Evolutionary conservation across 2,888 invertebrate genomes (phyloP).

Genomic region (Protophormia terraenovae): DNA sequence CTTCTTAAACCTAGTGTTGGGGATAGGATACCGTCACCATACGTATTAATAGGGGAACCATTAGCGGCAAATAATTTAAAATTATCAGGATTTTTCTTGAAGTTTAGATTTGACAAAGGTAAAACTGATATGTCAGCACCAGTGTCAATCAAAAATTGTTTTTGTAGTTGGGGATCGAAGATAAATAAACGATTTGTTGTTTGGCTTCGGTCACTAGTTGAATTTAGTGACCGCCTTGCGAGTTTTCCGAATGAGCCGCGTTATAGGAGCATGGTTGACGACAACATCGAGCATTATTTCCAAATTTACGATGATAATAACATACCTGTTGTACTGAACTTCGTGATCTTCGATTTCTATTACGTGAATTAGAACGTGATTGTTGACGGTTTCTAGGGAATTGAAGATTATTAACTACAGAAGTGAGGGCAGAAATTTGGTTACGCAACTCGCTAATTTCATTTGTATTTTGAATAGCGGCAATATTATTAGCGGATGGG

Average conservation of each 20-base stretch:
- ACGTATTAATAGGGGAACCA: neutral
- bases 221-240: neutral
- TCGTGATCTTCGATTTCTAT: no score
- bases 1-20: neutral
- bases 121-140: constrained; percentile 1
- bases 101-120: neutral
- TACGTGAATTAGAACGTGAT: no score
- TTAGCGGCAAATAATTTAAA: constrained; percentile 13
- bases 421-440: no score
- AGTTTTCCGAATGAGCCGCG: constrained; percentile 9
- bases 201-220: constrained; percentile 15
- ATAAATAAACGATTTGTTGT: neutral
- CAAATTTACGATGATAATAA: no score
- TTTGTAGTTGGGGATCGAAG: neutral
- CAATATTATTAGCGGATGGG: no score
- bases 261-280: neutral
- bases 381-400: no score
- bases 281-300: no score
- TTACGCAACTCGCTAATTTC: no score
- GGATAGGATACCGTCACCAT: neutral
- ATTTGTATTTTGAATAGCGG: no score
- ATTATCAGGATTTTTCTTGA: neutral
- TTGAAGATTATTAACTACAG: no score
- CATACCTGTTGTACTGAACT: no score
- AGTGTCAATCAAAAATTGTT: neutral